Conservation (phyloP, 2,797 vertebrate species). For the Alcedo quadribrachys region DNA sequence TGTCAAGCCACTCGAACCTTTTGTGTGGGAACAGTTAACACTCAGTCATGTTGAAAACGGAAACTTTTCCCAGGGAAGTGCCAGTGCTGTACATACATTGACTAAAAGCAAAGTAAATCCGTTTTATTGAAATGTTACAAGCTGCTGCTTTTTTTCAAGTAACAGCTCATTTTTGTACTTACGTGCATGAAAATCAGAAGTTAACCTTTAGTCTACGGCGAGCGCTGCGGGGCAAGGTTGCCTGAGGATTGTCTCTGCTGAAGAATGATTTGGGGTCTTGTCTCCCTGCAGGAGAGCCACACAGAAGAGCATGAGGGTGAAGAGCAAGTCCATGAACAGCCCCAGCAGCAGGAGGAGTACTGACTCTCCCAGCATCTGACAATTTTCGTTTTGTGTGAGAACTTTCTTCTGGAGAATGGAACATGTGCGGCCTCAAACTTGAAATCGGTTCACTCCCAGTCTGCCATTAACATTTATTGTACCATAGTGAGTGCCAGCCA, state of each 20-base stretch:
- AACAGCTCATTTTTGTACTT: not conserved
- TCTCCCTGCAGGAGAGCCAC: conserved; percentile 84
- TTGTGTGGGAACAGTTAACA: not conserved
- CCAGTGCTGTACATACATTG: not conserved
- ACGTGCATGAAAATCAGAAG: not conserved
- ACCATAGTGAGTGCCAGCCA: conserved; percentile 87
- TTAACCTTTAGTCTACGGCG: not conserved
- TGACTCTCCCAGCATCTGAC: conserved; percentile 82
- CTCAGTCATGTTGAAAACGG: not conserved
- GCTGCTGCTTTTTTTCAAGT: not conserved
- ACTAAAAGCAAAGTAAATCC: not conserved
- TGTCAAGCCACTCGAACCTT: not conserved
- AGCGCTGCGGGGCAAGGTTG: rapidly evolving
- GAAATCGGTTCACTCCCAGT: conserved; percentile 80
- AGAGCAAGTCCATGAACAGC: conserved; percentile 85
- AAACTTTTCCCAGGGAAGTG: not conserved
- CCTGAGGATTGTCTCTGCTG: not conserved
- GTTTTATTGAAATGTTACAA: not conserved
- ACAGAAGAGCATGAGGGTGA: conserved; percentile 89
- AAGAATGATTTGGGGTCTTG: not conserved
- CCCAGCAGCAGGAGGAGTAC: conserved; percentile 93
- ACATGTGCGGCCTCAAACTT: conserved; percentile 83
- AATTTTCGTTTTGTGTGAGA: conserved; percentile 85
- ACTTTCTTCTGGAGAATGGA: conserved; percentile 89
- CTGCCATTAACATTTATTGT: conserved; percentile 83